Evolutionary conservation across 2,797 vertebrate genomes (phyloP), one percentile per base, ranked within the genome.

Genomic region (Tauraco hartlaubi): DNA sequence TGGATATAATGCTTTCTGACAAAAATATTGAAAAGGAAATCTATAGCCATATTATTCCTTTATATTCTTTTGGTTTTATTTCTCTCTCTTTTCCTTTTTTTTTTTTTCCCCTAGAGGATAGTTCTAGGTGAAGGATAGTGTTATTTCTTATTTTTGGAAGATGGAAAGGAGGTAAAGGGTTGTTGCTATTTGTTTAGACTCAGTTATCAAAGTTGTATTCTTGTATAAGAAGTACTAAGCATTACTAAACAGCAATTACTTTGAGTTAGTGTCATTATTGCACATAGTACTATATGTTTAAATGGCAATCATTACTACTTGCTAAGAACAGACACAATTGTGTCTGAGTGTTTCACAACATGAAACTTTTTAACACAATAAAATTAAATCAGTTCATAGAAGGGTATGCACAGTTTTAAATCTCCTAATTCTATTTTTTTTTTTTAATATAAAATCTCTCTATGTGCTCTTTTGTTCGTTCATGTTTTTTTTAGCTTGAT

Each of bases 281-380:
- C 71, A 26, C 66, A 17, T 22, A 87, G 62, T 87, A 85, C 91
- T 91, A 59, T 23, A 66, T 58, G 76, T 79, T 85, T 93, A 94
- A 90, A 76, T 31, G 62, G 68, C 69, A 76, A 88, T 76, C 83
- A 85, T 76, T 81, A 51, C 46, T 64, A 37, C 68, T 95, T 88
- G 49, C 68, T 90, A 91, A 85, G 79, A 90, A 85, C 59, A 94
- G 85, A 81, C 89, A 77, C 43, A 95, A 52, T 59, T 88, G 85
- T 93, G 35, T 95, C 94, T 95, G 63, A 94, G 68, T 16, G 49
- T 94, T 92, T 94, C 74, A 89, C 66, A 94, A 90, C 51, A 69
- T 72, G 58, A 86, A 90, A 95, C 56, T 59, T 93, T 91, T 90
- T 85, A 88, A 81, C 44, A 87, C 43, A 93, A 77, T 12, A 67